Percentiles rank a stretch among this genome's conserved stretches.
Conservation (phyloP, 2,888 invertebrate species). For the Limenitis arthemis region DNA sequence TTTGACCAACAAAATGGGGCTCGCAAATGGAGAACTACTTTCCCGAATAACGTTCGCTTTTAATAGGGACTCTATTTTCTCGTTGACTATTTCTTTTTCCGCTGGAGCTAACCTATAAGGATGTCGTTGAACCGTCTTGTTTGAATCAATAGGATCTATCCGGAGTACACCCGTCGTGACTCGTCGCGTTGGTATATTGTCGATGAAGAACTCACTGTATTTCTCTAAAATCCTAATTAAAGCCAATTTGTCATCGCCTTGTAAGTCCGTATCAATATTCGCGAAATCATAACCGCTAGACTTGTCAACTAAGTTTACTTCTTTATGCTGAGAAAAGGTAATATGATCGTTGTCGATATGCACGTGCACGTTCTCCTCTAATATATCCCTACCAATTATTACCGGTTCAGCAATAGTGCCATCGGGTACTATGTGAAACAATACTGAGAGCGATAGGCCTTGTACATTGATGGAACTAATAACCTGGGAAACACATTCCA, state of each 20-base stretch:
- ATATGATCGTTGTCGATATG: constrained; percentile 7
- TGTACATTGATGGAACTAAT: not conserved
- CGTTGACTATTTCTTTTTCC: not conserved
- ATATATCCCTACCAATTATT: constrained; percentile 13
- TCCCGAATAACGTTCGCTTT: not conserved
- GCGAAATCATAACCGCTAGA: not conserved
- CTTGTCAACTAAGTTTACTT: not conserved
- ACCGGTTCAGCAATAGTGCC: not conserved
- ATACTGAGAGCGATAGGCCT: not conserved
- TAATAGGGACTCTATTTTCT: not conserved
- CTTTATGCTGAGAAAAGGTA: not conserved
- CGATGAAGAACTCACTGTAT: constrained; percentile 18
- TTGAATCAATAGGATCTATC: not conserved
- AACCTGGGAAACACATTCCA: constrained; percentile 1
- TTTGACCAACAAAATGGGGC: not conserved
- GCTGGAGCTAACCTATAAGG: not conserved
- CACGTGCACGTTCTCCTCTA: constrained; percentile 6
- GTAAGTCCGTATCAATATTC: constrained; percentile 18
- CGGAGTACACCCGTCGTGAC: not conserved
- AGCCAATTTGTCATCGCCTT: not conserved
- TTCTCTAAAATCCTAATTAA: constrained; percentile 1
- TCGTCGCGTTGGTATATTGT: constrained; percentile 19
- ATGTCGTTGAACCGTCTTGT: not conserved
- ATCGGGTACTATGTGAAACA: constrained; percentile 10
- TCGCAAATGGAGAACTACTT: not conserved